Percentiles rank a stretch among this genome's conserved stretches.
These are phyloP conservation scores for Amazona ochrocephala DNA, from an alignment of 2,797 vertebrate genomes.

Conservation along the genomic window DNA sequence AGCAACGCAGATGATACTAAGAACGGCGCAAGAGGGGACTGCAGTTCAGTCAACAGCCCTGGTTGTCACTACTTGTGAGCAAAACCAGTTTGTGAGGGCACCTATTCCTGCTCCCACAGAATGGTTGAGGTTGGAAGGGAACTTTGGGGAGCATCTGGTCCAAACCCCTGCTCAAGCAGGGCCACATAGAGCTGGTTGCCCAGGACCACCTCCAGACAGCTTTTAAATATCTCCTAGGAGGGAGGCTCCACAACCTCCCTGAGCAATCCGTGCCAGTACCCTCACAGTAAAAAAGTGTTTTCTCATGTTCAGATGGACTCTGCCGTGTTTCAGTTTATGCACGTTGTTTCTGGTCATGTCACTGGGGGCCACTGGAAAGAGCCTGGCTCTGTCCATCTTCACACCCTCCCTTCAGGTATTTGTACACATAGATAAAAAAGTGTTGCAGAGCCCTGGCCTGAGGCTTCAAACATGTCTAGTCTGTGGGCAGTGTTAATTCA, in stretches of 20 bases:
- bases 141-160: background rate
- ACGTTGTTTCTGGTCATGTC: background rate
- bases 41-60: background rate
- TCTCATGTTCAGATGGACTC: background rate
- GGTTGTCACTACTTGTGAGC: background rate
- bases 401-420: background rate
- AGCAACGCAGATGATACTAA: background rate
- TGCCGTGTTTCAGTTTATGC: background rate
- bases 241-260: background rate
- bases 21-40: background rate
- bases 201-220: background rate
- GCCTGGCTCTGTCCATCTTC: background rate
- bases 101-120: background rate
- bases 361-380: background rate
- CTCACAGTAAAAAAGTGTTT: background rate
- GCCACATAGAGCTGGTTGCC: background rate
- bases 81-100: background rate
- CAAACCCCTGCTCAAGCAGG: background rate
- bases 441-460: background rate
- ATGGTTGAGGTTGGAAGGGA: background rate
- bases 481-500: background rate
- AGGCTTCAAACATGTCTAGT: background rate
- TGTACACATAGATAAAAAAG: background rate
- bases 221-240: background rate
- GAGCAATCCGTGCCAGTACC: background rate